phyloP scores from a whole-genome alignment of 2,888 invertebrate genomes.

The Notodonta dromedarius region DNA sequence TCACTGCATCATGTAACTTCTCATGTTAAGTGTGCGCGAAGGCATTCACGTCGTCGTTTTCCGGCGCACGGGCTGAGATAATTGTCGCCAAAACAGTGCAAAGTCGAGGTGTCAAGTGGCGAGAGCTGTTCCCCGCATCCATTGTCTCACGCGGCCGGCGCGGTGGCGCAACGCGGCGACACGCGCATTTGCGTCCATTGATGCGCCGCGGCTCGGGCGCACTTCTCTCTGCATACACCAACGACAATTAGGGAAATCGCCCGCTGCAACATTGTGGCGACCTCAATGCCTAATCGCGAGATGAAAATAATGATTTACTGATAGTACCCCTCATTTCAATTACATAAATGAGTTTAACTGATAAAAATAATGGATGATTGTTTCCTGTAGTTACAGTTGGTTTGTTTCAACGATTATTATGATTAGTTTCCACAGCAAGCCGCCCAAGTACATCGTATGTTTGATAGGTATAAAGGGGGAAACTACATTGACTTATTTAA shows the following conservation, averaged over 20 bases:
- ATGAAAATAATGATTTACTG: conserved; percentile 71
- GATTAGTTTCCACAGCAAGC: conserved; percentile 56
- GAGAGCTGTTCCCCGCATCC: conserved; percentile 50
- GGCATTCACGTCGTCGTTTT: conserved; percentile 57
- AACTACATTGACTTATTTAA: neutral
- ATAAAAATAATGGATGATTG: conserved; percentile 70
- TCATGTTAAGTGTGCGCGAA: conserved; percentile 51
- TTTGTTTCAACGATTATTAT: conserved; percentile 55
- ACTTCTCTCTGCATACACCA: conserved; percentile 30
- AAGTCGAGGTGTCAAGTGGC: conserved; percentile 61
- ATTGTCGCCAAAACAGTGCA: conserved; percentile 67
- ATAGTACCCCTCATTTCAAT: conserved; percentile 67
- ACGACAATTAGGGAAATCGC: conserved; percentile 66
- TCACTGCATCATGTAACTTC: conserved; percentile 25
- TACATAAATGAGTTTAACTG: conserved; percentile 70
- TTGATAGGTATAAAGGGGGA: neutral
- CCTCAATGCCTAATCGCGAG: conserved; percentile 77
- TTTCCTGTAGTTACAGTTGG: conserved; percentile 71
- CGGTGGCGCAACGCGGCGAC: conserved; percentile 75
- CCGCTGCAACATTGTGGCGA: conserved; percentile 64
- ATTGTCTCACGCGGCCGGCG: conserved; percentile 58
- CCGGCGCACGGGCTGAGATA: conserved; percentile 59
- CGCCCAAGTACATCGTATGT: conserved; percentile 57
- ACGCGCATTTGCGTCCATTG: conserved; percentile 78
- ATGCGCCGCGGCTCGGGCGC: conserved; percentile 55